Evolutionary conservation across 2,113 vertebrate genomes (phyloP).

Genomic region (Excalfactoria chinensis): DNA sequence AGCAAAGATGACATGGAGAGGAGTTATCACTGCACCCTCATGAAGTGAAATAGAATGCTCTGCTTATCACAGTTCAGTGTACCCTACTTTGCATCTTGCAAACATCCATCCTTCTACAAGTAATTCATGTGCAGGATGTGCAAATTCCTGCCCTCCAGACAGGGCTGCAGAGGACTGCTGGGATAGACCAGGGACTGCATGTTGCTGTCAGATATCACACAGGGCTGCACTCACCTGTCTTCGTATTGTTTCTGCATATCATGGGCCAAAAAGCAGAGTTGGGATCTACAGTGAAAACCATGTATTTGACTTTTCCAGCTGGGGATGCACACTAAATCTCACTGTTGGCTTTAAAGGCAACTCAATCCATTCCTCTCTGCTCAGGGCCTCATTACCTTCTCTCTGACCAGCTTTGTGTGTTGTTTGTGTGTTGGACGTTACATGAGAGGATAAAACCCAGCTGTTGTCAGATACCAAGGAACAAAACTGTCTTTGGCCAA

Average conservation of each 20-base stretch:
- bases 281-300: background rate
- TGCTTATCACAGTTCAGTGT: background rate
- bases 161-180: background rate
- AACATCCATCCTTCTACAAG: background rate
- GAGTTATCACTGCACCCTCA: background rate
- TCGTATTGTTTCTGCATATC: background rate
- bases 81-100: background rate
- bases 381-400: background rate
- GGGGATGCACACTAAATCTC: background rate
- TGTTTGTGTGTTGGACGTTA: background rate
- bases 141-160: background rate
- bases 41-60: background rate
- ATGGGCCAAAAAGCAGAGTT: background rate
- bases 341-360: background rate
- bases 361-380: rapidly evolving
- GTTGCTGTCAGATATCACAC: constrained; percentile 5
- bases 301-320: background rate
- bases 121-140: background rate
- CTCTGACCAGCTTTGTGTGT: background rate
- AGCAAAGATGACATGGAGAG: background rate
- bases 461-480: background rate
- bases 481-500: background rate
- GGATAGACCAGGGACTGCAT: background rate
- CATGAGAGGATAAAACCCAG: background rate
- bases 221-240: background rate